These are phyloP conservation scores for Drosophila leonis DNA, from an alignment of 2,888 invertebrate genomes.

Conservation along the genomic window DNA sequence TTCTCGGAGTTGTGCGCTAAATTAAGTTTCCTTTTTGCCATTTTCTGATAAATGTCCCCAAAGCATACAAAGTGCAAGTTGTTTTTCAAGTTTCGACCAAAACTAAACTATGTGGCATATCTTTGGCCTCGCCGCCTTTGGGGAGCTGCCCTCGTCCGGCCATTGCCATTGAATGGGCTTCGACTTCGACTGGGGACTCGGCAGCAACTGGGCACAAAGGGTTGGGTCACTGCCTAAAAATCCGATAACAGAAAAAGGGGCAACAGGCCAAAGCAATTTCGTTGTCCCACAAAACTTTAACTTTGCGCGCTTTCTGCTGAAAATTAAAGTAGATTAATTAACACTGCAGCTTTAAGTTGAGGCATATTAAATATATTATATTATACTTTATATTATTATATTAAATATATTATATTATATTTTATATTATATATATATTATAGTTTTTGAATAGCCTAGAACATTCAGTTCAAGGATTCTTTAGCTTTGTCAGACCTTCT, in stretches of 20 bases:
- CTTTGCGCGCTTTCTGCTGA: not conserved
- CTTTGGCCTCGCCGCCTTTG: conserved; percentile 56
- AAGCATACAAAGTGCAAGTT: conserved; percentile 81
- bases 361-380: not conserved
- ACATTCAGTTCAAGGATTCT: not conserved
- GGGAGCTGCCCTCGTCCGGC: conserved; percentile 26
- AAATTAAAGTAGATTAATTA: conserved; percentile 24
- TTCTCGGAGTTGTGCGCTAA: conserved; percentile 70
- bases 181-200: conserved; percentile 69
- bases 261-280: conserved; percentile 8
- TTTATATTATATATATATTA: not conserved
- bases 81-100: conserved; percentile 72
- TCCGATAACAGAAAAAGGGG: conserved; percentile 17
- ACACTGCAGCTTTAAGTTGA: not conserved
- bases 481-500: not conserved
- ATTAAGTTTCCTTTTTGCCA: conserved; percentile 74
- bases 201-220: conserved; percentile 44
- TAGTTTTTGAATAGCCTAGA: not conserved
- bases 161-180: conserved; percentile 25
- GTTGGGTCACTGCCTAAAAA: conserved; percentile 32
- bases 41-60: conserved; percentile 78
- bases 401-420: not conserved
- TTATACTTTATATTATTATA: not conserved
- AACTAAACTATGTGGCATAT: conserved; percentile 74
- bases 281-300: conserved; percentile 1